phyloP scores from a whole-genome alignment of 2,888 invertebrate species.

The Caenorhabditis sp. region DNA sequence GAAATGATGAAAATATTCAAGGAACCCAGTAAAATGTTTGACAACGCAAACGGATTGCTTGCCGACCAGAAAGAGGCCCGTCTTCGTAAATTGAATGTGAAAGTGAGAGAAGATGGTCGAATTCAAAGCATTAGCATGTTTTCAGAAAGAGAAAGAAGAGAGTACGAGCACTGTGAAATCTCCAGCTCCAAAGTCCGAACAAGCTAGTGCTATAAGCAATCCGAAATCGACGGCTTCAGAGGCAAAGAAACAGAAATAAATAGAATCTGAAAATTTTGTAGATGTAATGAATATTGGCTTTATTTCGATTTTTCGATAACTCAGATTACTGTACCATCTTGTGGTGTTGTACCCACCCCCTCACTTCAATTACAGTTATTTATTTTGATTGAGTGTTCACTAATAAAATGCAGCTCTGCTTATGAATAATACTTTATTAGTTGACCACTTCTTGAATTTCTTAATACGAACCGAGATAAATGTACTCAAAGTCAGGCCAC shows the following conservation, averaged over 20 bases:
- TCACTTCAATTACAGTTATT: too few relatives aligned
- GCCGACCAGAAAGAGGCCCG: slow-evolving; percentile 45
- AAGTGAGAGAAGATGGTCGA: not conserved
- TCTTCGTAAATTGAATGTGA: slow-evolving; percentile 18
- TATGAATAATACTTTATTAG: too few relatives aligned
- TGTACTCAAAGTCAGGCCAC: too few relatives aligned
- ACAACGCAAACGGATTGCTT: slow-evolving; percentile 31
- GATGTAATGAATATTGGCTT: not conserved
- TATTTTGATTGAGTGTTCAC: too few relatives aligned
- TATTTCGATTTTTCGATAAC: not conserved
- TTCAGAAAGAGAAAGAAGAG: slow-evolving; percentile 18
- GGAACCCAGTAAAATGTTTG: slow-evolving; percentile 41
- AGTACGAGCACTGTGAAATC: slow-evolving; percentile 24
- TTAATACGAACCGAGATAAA: too few relatives aligned
- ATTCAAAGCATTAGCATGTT: not conserved
- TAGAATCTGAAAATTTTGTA: not conserved
- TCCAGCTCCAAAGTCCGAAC: slow-evolving; percentile 1
- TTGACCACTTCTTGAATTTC: too few relatives aligned
- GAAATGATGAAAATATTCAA: slow-evolving; percentile 33
- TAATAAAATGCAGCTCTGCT: too few relatives aligned
- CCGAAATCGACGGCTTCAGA: not conserved
- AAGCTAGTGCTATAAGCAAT: not conserved
- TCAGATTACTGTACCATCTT: too few relatives aligned
- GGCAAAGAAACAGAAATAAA: slow-evolving; percentile 21
- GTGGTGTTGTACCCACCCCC: too few relatives aligned